Evolutionary conservation across 2,797 vertebrate species (phyloP).

Genomic region (Pitangus sulphuratus): DNA sequence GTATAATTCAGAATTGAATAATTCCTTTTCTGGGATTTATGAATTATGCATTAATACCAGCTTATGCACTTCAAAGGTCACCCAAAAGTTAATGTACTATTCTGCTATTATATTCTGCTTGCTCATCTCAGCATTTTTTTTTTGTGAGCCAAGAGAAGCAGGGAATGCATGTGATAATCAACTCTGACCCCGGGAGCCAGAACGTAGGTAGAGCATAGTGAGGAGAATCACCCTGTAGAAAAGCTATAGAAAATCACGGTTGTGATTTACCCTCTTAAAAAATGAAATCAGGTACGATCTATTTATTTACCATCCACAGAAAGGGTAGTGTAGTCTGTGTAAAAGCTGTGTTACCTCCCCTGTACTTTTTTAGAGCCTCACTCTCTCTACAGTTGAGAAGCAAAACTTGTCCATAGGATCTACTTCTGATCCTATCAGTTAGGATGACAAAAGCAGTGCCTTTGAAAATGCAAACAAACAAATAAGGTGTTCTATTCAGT

Average conservation of each 20-base stretch:
- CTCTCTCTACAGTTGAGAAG: background rate
- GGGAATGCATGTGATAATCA: background rate
- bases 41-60: background rate
- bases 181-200: background rate
- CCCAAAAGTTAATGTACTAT: background rate
- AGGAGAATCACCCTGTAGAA: background rate
- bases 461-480: background rate
- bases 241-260: background rate
- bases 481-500: background rate
- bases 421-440: background rate
- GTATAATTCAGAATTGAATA: background rate
- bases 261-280: background rate
- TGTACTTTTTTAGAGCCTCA: background rate
- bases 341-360: background rate
- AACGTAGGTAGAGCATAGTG: background rate
- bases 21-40: background rate
- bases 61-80: background rate
- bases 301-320: background rate
- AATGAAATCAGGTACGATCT: background rate
- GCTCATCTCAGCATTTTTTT: fast-evolving
- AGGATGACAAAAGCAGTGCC: background rate
- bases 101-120: background rate
- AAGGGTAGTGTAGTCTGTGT: background rate
- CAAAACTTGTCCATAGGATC: background rate
- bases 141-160: fast-evolving